A percentile compares a stretch with the other conserved stretches of the same genome.
These are phyloP conservation scores for Elegia similella DNA, from an alignment of 2,888 invertebrate species.

Conservation along the genomic window DNA sequence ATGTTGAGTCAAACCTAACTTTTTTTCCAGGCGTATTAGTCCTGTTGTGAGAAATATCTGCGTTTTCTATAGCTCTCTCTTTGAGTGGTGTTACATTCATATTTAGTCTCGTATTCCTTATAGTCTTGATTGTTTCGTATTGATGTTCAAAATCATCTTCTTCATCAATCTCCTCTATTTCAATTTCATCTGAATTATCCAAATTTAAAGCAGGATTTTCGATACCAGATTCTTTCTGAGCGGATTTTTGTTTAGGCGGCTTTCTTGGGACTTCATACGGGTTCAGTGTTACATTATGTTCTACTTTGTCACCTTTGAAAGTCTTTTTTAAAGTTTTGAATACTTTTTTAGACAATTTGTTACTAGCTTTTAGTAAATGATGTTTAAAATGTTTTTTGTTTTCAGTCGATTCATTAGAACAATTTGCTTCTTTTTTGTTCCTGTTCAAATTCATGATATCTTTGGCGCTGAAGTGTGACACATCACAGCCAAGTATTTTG, in stretches of 20 bases:
- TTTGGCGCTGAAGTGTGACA: slow-evolving; percentile 64
- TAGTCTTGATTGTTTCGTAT: slow-evolving; percentile 70
- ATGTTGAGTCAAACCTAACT: slow-evolving; percentile 73
- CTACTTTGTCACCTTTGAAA: slow-evolving; percentile 66
- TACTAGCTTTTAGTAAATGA: slow-evolving; percentile 61
- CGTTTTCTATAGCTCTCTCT: slow-evolving; percentile 49
- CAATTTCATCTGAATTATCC: slow-evolving; percentile 73
- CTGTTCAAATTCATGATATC: slow-evolving; percentile 74
- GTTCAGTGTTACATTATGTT: slow-evolving; percentile 53
- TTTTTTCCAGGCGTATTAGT: slow-evolving; percentile 67
- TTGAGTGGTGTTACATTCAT: slow-evolving; percentile 70
- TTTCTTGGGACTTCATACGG: slow-evolving; percentile 76
- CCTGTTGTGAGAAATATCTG: slow-evolving; percentile 54
- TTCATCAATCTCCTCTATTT: slow-evolving; percentile 60
- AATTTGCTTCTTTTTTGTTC: slow-evolving; percentile 40
- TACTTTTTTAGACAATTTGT: slow-evolving; percentile 68
- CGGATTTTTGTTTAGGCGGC: slow-evolving; percentile 50
- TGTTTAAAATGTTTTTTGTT: slow-evolving; percentile 61
- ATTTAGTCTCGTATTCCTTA: slow-evolving; percentile 66
- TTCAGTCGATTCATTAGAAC: slow-evolving; percentile 61
- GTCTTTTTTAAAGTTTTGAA: slow-evolving; percentile 71
- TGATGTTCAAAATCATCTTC: slow-evolving; percentile 55
- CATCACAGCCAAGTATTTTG: slow-evolving; percentile 72
- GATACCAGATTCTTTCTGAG: slow-evolving; percentile 60
- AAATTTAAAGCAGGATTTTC: slow-evolving; percentile 70